Percentiles rank a stretch among this genome's conserved stretches.
These are phyloP conservation scores for Micrasema minimum DNA, from an alignment of 1,140 invertebrate species.

Conservation along the genomic window DNA sequence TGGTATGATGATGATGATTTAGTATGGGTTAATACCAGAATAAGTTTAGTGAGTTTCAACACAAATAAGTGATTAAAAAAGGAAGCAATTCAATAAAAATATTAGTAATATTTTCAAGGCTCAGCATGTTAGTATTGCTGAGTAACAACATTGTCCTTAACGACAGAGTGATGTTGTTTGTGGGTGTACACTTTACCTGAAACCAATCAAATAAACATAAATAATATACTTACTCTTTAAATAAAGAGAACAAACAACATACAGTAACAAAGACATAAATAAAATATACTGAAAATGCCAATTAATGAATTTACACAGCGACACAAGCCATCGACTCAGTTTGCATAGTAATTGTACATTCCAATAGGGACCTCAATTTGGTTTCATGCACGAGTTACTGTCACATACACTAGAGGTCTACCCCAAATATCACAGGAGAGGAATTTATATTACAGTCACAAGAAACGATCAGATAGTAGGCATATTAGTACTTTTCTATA, in stretches of 20 bases:
- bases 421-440: conserved; percentile 22
- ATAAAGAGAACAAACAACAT: not conserved
- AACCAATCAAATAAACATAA: conserved; percentile 31
- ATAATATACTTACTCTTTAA: conserved; percentile 32
- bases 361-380: conserved; percentile 24
- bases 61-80: conserved; percentile 27
- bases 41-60: conserved; percentile 27
- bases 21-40: conserved; percentile 18
- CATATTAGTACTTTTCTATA: conserved; percentile 37
- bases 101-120: conserved; percentile 32
- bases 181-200: conserved; percentile 15
- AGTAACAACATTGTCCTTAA: conserved; percentile 37
- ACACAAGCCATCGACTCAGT: conserved; percentile 36
- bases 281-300: conserved; percentile 47
- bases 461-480: conserved; percentile 38
- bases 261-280: conserved; percentile 25
- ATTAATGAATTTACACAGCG: conserved; percentile 43
- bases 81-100: conserved; percentile 37
- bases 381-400: conserved; percentile 32
- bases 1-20: too few species aligned
- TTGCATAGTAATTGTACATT: conserved; percentile 24
- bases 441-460: conserved; percentile 28
- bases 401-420: conserved; percentile 39
- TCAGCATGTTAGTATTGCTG: conserved; percentile 42
- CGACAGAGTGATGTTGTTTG: conserved; percentile 38